Evolutionary conservation across 1,140 invertebrate genomes (phyloP), one percentile per base, ranked within the genome.

Genomic region (Drosophila chauvacae): DNA sequence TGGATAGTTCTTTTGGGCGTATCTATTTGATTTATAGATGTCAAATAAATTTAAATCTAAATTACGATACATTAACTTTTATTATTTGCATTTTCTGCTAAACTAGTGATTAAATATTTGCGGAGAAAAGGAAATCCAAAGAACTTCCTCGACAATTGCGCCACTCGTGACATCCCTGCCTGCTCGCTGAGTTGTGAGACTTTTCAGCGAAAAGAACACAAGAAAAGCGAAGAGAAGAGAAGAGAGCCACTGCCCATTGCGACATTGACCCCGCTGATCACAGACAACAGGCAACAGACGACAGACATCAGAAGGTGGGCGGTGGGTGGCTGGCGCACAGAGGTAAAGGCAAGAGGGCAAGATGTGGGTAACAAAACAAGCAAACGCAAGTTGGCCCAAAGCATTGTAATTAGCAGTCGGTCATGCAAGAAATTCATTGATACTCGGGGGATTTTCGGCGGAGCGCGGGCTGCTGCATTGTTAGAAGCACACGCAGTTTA

Each of bases 381-480:
- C 44, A 64, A 62, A 81, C 48, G 66, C 37, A 60, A 64, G 59
- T 72, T 64, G 55, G 70, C 75, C 57, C 35, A 68, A 80, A 88
- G 76, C 72, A 91, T 83, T 90, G 88, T 84, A 92, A 92, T 91
- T 84, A 84, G 88, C 69, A 86, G 79, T 86, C 84, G 80, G 75
- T 92, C 87, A 92, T 91, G 91, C 87, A 90, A 91, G 82, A 91
- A 90, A 91, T 90, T 88, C 85, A 88, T 85, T 88, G 85, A 90
- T 72, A 76, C 68, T 66, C 47, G 70, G 64, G 58, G 47, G 74
- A 39, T 14, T 42, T 35, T 53, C 26, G 57, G 57, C 18, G 41
- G 59, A 20, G 41, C 39, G 57, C 7, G 56, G 47, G 56, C 30
- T 64, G 69, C 63, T 58, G 70, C 70, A 75, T 81, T 76, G 82